These are phyloP conservation scores for Atherinosoma microstoma DNA, from an alignment of 2,797 vertebrate species.

Conservation along the genomic window DNA sequence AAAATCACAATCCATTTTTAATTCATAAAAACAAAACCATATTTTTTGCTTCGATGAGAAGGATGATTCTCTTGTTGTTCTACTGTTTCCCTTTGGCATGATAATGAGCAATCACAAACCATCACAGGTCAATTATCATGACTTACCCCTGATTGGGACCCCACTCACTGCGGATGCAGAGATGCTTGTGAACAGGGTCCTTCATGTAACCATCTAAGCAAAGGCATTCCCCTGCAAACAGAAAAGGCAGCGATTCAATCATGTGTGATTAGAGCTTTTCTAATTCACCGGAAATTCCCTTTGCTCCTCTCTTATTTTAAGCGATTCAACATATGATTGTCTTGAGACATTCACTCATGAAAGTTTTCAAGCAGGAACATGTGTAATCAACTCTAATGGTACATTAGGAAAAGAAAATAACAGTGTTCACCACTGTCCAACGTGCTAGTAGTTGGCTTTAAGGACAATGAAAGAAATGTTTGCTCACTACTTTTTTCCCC, in stretches of 20 bases:
- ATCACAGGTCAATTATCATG: slow-evolving; percentile 35
- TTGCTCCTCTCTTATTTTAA: slow-evolving; percentile 33
- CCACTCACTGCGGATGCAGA: slow-evolving; percentile 98
- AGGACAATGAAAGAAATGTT: slow-evolving; percentile 7
- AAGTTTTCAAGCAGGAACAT: slow-evolving; percentile 26
- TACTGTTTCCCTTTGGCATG: slow-evolving; percentile 7
- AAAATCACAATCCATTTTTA: slow-evolving; percentile 17
- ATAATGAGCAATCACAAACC: slow-evolving; percentile 44
- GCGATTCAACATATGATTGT: slow-evolving; percentile 18
- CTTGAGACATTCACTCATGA: slow-evolving; percentile 40
- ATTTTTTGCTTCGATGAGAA: slow-evolving; percentile 5
- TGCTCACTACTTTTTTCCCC: background rate
- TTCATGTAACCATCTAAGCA: slow-evolving; percentile 98
- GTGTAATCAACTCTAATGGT: slow-evolving; percentile 17
- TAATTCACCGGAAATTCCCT: slow-evolving; percentile 28
- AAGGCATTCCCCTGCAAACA: slow-evolving; percentile 90
- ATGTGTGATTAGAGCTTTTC: slow-evolving; percentile 24
- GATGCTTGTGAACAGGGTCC: slow-evolving; percentile 97
- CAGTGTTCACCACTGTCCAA: background rate
- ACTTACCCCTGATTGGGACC: slow-evolving; percentile 98
- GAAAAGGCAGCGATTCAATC: slow-evolving; percentile 39
- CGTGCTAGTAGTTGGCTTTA: slow-evolving; percentile 2
- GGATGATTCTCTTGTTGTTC: slow-evolving; percentile 15
- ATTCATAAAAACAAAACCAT: slow-evolving; percentile 24
- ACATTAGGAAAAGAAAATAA: slow-evolving; percentile 6